Evolutionary conservation across 2,113 vertebrate genomes (phyloP), one percentile per base, ranked within the genome.

Genomic region (Physeter macrocephalus): DNA sequence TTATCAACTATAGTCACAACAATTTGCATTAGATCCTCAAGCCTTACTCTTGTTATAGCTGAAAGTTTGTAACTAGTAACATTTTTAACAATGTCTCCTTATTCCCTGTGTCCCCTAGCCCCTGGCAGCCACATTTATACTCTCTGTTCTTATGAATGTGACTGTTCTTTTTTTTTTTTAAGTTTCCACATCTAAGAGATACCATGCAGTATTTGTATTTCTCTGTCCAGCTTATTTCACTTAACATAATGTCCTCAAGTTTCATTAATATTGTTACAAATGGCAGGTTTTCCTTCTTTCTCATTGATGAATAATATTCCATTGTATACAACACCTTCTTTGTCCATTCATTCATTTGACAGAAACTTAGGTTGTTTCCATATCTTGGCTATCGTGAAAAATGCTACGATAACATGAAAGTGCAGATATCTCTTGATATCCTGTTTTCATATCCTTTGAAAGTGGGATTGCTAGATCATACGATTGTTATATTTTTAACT

Each of bases 21-120:
- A 10, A 64, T 90, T 77, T 46, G 77, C 34, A 21, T 29, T 52
- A 64, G 57, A 36, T 77, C 3, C 6, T 77, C n/a, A 78, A 43
- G 36, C 17, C 39, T 88, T 75, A 13, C 36, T 57, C 52, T 62
- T 3, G 23, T 8, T 49, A 62, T 46, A 46, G 23, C 39, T 36
- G 1, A 39, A 75, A 29, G 34, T 90, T 62, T 13, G 0, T 36
- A 64, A 2, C 6, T 27, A 12, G 0, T 36, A 64, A 0, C 4
- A 9, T 90, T 90, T 90, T 77, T n/a, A 39, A 11, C 34, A 64
- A 27, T 64, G 31, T 64, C 34, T 49, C 59, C 59, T n/a, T 31
- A 52, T 78, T 59, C 36, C 21, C 49, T 34, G 72, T 59, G 14
- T 11, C 14, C 36, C 10, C 11, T 31, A 87, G 36, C 23, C 39